These are phyloP conservation scores for Solenopsis invicta DNA, from an alignment of 1,140 invertebrate species.

Conservation along the genomic window DNA sequence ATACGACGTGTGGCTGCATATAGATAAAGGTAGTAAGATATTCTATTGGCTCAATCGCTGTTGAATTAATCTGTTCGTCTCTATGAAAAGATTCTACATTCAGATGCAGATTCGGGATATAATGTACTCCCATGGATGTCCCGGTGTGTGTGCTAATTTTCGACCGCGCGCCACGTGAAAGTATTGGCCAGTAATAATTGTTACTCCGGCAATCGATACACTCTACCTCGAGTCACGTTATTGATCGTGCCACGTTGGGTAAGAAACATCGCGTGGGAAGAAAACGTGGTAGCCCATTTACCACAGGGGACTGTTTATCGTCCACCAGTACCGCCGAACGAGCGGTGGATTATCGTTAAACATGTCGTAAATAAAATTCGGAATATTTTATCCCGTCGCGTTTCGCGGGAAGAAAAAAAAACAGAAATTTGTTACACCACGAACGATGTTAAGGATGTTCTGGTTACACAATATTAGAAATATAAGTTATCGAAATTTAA, in stretches of 20 bases:
- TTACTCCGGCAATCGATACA: conserved; percentile 73
- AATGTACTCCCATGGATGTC: neutral
- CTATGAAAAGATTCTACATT: neutral
- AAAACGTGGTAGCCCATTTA: conserved; percentile 72
- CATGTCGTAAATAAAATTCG: conserved; percentile 11
- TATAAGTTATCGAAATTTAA: no score
- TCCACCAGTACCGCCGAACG: neutral
- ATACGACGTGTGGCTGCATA: neutral
- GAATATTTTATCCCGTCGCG: neutral
- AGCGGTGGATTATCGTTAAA: conserved; percentile 22
- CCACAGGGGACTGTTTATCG: conserved; percentile 71
- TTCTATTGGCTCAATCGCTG: conserved; percentile 20
- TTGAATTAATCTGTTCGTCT: neutral
- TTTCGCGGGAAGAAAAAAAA: neutral
- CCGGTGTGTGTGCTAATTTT: conserved; percentile 47
- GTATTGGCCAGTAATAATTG: conserved; percentile 74
- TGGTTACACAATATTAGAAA: no score
- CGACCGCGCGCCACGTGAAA: conserved; percentile 41
- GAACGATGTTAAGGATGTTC: neutral
- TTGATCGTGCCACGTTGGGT: conserved; percentile 73
- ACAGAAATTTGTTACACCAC: neutral
- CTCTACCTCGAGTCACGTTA: conserved; percentile 65
- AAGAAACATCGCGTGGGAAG: conserved; percentile 78
- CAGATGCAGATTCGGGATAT: conserved; percentile 3
- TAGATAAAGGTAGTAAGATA: neutral